Conservation (phyloP, 2,113 vertebrate genomes). For the Pogona vitticeps region DNA sequence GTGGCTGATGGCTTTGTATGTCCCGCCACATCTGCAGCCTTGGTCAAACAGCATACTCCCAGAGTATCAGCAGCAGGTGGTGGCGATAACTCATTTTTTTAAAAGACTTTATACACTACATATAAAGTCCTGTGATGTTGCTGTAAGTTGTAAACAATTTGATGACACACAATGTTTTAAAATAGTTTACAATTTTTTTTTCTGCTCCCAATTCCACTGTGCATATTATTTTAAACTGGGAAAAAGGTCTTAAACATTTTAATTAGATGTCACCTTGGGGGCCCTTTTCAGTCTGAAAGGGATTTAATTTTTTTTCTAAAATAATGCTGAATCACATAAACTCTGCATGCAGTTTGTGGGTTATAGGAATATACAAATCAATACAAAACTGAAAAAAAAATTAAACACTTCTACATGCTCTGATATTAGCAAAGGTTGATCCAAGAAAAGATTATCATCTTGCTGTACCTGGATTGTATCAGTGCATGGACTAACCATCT, state of each 20-base stretch:
- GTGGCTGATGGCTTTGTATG: no score
- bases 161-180: no score
- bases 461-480: not conserved
- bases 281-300: not conserved
- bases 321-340: no score
- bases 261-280: not conserved
- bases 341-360: not conserved
- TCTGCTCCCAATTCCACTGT: not conserved
- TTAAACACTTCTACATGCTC: not conserved
- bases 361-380: not conserved
- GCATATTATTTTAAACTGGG: not conserved
- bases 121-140: no score
- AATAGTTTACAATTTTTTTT: not conserved
- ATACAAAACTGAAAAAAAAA: not conserved
- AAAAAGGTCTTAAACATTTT: not conserved
- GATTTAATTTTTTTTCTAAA: not conserved
- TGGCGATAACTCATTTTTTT: no score
- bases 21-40: no score
- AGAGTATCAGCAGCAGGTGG: no score
- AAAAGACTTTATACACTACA: no score
- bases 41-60: no score
- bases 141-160: no score
- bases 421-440: not conserved
- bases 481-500: not conserved
- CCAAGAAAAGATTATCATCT: not conserved